Conservation (phyloP, 1,140 invertebrate species). For the Pachypeltis micranthus region DNA sequence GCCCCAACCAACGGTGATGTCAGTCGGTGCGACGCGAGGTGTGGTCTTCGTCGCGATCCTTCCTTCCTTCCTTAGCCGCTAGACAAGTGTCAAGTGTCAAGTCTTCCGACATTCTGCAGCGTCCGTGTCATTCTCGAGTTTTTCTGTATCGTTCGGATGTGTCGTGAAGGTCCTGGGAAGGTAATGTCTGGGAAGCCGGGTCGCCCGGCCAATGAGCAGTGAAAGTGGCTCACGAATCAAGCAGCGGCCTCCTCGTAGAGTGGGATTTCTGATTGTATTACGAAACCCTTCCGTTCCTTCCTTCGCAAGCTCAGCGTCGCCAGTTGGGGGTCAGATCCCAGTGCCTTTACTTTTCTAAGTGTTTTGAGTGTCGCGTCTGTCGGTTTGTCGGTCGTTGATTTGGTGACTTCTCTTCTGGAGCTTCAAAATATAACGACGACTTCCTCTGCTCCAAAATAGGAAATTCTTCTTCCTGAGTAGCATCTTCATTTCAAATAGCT, state of each 20-base stretch:
- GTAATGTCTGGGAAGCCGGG: no score
- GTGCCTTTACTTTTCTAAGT: neutral
- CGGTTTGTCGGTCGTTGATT: no score
- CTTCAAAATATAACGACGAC: no score
- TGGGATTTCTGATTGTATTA: neutral
- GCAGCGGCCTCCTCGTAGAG: neutral
- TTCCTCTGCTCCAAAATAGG: no score
- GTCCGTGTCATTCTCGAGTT: neutral
- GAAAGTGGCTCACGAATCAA: no score
- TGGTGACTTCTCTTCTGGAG: no score
- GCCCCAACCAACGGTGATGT: conserved; percentile 2
- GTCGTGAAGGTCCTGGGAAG: no score
- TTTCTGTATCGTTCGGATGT: no score
- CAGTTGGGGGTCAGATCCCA: neutral
- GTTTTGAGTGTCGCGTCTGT: neutral
- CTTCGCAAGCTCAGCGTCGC: neutral
- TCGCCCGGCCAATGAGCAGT: no score
- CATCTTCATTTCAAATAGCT: no score
- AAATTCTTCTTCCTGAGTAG: no score
- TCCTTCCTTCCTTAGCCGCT: neutral
- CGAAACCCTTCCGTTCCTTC: neutral
- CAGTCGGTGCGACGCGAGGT: neutral
- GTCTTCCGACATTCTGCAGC: neutral
- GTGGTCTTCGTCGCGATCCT: neutral
- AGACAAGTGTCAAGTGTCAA: neutral